Evolutionary conservation across 2,888 invertebrate species (phyloP), one percentile per base, ranked within the genome.

Genomic region (Lepidocyrtoides sp.): DNA sequence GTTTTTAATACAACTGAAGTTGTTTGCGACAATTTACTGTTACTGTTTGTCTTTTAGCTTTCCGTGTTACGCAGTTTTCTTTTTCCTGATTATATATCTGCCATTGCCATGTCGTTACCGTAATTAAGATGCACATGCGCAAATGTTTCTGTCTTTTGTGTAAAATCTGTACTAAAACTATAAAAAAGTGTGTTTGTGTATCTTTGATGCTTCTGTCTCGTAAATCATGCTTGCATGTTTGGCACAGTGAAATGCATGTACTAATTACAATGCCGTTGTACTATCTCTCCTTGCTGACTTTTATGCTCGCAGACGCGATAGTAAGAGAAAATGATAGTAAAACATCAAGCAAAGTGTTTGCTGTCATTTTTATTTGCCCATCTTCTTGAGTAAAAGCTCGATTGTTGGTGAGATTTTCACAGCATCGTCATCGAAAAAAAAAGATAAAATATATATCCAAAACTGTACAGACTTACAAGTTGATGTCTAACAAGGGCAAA

Each of bases 401-500:
- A 63, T 63, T 63, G 63, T 63, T 32, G 29, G 63, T 63, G 14
- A 32, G 63, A 63, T 63, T 63, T 79, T 79, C 54, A 51, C 79
- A 79, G 17, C 54, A 79, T 54, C 79, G 29, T n/a, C 60, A 36
- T 36, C 7, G 60, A 72, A 72, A 23, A 29, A 29, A 77, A 36
- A 7, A 36, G 17, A 72, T 29, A 66, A 75, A 57, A 72, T 36
- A 4, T 36, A 7, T 36, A 36, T 36, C 36, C 7, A 57, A 72
- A 85, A 85, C 85, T 72, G 72, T 85, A 36, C 72, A 75, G 69
- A 20, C 20, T 14, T 66, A 26, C 29, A 63, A 23, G 44, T 26
- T 69, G 44, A 79, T 17, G 32, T 32, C 32, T n/a, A 79, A 79
- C 79, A 79, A 54, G 79, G 79, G 81, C 54, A 81, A 44, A 20